Conservation (phyloP, 2,113 vertebrate species). For the Charina bottae region DNA sequence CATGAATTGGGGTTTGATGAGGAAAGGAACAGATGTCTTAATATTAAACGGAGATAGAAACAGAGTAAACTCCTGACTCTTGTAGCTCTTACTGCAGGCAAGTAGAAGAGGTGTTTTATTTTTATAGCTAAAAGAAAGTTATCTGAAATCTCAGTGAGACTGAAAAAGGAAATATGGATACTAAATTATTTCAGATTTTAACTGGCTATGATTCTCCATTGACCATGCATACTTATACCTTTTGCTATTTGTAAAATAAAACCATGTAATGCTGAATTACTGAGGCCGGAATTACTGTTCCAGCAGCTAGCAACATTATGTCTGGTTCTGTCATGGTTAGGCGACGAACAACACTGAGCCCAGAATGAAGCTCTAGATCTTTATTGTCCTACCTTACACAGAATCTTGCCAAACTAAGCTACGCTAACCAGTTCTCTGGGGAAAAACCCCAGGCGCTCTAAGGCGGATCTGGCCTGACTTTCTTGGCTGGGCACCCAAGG, state of each 20-base stretch:
- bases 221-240: neutral
- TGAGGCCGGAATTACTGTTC: neutral
- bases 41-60: constrained; percentile 30
- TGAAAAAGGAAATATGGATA: neutral
- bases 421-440: too few species aligned
- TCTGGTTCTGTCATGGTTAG: too few species aligned
- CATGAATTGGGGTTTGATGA: constrained; percentile 13
- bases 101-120: constrained; percentile 25
- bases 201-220: neutral
- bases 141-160: constrained; percentile 22
- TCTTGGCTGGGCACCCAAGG: too few species aligned
- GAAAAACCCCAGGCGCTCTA: too few species aligned
- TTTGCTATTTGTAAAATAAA: constrained; percentile 9
- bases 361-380: too few species aligned
- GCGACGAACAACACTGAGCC: too few species aligned
- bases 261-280: neutral
- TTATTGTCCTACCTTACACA: too few species aligned
- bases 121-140: constrained; percentile 22
- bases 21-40: constrained; percentile 3
- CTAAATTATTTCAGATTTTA: constrained; percentile 3
- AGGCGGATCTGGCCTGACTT: too few species aligned
- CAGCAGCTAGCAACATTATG: neutral
- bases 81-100: constrained; percentile 12
- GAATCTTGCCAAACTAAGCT: too few species aligned
- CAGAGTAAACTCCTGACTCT: constrained; percentile 19